Evolutionary conservation across 2,888 invertebrate genomes (phyloP).

Genomic region (Saturnia japonica): DNA sequence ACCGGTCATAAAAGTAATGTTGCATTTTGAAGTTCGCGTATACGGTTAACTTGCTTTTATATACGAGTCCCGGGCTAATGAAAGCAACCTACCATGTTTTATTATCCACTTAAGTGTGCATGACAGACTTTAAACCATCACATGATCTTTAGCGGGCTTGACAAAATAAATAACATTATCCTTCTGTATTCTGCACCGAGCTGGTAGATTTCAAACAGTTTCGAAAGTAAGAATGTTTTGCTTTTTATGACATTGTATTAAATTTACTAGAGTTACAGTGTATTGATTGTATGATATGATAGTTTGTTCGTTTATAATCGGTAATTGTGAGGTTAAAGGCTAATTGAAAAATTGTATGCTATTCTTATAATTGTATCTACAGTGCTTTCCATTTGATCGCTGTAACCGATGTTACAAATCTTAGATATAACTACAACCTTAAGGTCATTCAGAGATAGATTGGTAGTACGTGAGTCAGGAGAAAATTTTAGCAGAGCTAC

Average conservation of each 20-base stretch:
- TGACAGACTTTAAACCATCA: conserved; percentile 40
- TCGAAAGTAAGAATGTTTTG: conserved; percentile 35
- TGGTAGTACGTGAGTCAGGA: too few species aligned
- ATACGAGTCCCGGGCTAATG: conserved; percentile 60
- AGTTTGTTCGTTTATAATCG: background rate
- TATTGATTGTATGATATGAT: conserved; percentile 26
- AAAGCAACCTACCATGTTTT: conserved; percentile 72
- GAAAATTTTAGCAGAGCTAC: too few species aligned
- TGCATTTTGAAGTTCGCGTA: conserved; percentile 61
- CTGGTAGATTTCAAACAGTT: conserved; percentile 30
- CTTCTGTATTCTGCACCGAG: conserved; percentile 19
- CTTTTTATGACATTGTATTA: conserved; percentile 48
- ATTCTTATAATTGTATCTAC: too few species aligned
- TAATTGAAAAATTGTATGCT: too few species aligned
- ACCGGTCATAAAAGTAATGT: conserved; percentile 68
- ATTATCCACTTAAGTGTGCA: conserved; percentile 63
- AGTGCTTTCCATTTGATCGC: too few species aligned
- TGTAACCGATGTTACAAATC: too few species aligned
- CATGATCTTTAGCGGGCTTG: conserved; percentile 39
- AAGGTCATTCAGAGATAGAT: too few species aligned
- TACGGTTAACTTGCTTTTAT: conserved; percentile 65
- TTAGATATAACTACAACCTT: too few species aligned
- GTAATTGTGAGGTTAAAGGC: background rate
- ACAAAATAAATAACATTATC: conserved; percentile 31
- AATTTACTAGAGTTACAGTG: conserved; percentile 33